Evolutionary conservation across 2,888 invertebrate genomes (phyloP).

Genomic region (Yponomeuta cagnagella): DNA sequence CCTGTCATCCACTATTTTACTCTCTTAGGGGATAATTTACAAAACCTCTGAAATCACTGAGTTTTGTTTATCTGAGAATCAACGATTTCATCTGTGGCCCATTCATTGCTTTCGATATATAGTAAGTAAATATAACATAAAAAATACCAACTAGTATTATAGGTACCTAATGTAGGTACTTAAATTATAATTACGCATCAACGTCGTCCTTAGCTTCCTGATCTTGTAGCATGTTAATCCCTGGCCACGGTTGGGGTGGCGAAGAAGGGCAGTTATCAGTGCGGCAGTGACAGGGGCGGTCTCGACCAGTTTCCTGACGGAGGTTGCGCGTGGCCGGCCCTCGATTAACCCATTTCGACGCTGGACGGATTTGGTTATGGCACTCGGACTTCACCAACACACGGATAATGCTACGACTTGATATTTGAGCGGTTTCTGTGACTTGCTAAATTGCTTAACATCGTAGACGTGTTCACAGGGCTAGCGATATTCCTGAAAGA

Average conservation of each 20-base stretch:
- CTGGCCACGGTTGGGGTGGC: not conserved
- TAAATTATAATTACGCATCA: too few relatives aligned
- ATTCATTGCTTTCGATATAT: too few relatives aligned
- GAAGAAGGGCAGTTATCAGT: slow-evolving; percentile 3
- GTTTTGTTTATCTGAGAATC: too few relatives aligned
- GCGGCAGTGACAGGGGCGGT: slow-evolving; percentile 16
- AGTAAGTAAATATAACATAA: too few relatives aligned
- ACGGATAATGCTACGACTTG: not conserved
- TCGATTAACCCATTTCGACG: slow-evolving; percentile 50
- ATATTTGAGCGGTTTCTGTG: not conserved
- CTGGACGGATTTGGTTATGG: slow-evolving; percentile 55
- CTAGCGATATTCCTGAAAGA: too few relatives aligned
- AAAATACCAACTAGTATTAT: too few relatives aligned
- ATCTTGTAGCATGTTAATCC: not conserved
- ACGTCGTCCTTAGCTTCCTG: not conserved
- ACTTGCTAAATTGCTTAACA: too few relatives aligned
- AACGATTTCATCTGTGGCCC: too few relatives aligned
- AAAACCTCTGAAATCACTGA: too few relatives aligned
- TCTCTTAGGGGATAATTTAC: too few relatives aligned
- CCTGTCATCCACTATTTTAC: too few relatives aligned
- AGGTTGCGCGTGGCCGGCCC: slow-evolving; percentile 59
- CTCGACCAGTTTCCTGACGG: slow-evolving; percentile 45
- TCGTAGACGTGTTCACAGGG: not conserved
- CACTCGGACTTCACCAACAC: slow-evolving; percentile 35
- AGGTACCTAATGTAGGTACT: too few relatives aligned